Base-by-base conservation (phyloP, 2,888 invertebrate species). In the Melikaiella ostensackeni region DNA sequence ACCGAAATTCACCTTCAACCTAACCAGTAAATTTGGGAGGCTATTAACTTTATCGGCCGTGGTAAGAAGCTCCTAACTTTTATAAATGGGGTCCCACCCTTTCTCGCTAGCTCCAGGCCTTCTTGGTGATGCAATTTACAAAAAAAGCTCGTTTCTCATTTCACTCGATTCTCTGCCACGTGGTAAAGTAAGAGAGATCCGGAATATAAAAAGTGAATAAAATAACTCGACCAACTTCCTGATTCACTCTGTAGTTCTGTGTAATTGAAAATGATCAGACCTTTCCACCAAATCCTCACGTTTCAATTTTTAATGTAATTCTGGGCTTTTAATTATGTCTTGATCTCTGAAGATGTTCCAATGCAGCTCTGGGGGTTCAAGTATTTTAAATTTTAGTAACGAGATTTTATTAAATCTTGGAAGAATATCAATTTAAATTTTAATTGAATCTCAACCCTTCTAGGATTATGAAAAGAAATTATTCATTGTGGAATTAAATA, bases 21-120 rank as follows among this genome's bases (percentile, higher is more conserved):
- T 74, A 74, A 76, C 82, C 81, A 83, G 85, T 84, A 87, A 89
- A 89, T 89, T 90, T 89, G 78, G 83, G 79, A 83, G 86, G 87
- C 88, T 89, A 89, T 89, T 88, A 89, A 89, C 85, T 89, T 90
- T 88, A 87, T 88, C 88, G 86, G 86, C 24, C 77, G 79, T 80
- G 79, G 84, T 84, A 88, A 86, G 86, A 84, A 86, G 85, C 84
- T 84, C 83, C 86, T 84, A 88, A 89, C 88, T 90, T 90, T 90
- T 89, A 89, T 89, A 88, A 90, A 90, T 88, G 86, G 85, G 83
- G 84, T 80, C 70, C 80, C 78, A 79, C 66, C 80, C 80, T 74
- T 79, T 77, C 77, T 74, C 76, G 77, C 81, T 76, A 74, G 82
- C 78, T 79, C 74, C 81, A 66, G 75, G 78, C 79, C 80, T 78